A percentile compares a stretch with the other conserved stretches of the same genome.
phyloP scores from a whole-genome alignment of 2,888 invertebrate species.

The Oscheius sp. region DNA sequence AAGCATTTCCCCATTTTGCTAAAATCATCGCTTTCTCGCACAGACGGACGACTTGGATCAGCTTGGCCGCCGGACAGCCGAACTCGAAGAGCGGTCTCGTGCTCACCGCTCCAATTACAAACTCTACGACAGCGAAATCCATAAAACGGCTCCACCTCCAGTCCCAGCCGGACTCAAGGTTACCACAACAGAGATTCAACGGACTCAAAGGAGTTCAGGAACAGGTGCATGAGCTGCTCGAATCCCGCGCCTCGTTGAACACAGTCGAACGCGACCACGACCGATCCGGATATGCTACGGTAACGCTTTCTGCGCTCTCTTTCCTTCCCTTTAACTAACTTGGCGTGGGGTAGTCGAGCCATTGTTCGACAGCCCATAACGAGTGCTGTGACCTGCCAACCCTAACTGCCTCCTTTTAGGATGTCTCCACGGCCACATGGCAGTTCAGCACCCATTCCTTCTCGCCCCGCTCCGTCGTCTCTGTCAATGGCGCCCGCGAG shows the following conservation, averaged over 20 bases:
- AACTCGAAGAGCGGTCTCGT: constrained; percentile 59
- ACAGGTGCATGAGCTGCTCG: constrained; percentile 60
- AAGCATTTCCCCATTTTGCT: constrained; percentile 1
- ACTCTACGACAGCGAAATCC: constrained; percentile 64
- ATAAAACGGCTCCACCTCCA: constrained; percentile 67
- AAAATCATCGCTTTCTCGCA: constrained; percentile 23
- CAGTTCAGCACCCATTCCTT: constrained; percentile 68
- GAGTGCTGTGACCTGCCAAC: constrained; percentile 14
- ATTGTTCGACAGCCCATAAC: neutral
- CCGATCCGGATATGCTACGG: constrained; percentile 69
- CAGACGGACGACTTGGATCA: constrained; percentile 71
- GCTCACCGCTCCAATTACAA: constrained; percentile 60
- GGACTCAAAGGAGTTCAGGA: constrained; percentile 47
- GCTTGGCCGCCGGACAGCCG: constrained; percentile 56
- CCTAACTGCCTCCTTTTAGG: constrained; percentile 53
- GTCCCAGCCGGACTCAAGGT: constrained; percentile 65
- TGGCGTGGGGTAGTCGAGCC: neutral
- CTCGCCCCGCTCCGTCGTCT: constrained; percentile 72
- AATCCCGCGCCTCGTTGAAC: constrained; percentile 54
- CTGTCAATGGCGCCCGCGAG: constrained; percentile 68
- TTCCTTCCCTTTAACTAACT: constrained; percentile 3
- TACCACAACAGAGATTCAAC: neutral
- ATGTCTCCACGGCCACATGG: constrained; percentile 71
- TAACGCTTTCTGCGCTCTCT: constrained; percentile 37
- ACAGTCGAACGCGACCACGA: constrained; percentile 62